Evolutionary conservation across 2,113 vertebrate species (phyloP).

Genomic region (Xenopus laevis): DNA sequence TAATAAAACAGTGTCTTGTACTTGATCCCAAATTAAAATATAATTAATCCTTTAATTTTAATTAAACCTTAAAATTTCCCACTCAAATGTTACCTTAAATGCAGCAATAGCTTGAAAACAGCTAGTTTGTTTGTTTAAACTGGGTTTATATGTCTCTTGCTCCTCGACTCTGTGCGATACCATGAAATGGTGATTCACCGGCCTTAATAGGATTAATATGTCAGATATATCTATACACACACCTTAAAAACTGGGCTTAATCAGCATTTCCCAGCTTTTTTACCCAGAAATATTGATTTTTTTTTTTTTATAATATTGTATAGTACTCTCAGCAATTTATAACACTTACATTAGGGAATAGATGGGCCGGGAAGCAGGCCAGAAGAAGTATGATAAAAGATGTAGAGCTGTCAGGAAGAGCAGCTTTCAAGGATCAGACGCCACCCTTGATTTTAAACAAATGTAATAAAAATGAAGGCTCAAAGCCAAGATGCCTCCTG

Average conservation of each 20-base stretch:
- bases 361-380: slow-evolving; percentile 68
- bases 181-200: not conserved
- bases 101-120: no score
- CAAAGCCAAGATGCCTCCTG: slow-evolving; percentile 32
- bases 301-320: slow-evolving; percentile 71
- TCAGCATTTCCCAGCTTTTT: slow-evolving; percentile 71
- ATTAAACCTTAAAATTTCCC: no score
- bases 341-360: slow-evolving; percentile 73
- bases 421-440: slow-evolving; percentile 59
- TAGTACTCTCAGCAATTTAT: slow-evolving; percentile 71
- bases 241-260: slow-evolving; percentile 53
- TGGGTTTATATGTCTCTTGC: no score
- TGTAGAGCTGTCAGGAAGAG: slow-evolving; percentile 62
- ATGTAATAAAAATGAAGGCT: slow-evolving; percentile 43
- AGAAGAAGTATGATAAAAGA: slow-evolving; percentile 64
- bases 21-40: no score
- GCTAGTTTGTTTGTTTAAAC: no score
- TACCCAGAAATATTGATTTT: slow-evolving; percentile 74
- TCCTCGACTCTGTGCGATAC: not conserved
- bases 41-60: no score
- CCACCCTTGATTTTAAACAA: slow-evolving; percentile 55
- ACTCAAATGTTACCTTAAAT: no score
- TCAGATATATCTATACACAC: no score
- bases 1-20: no score
- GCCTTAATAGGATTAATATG: no score